Base-by-base conservation (phyloP, 2,888 invertebrate genomes). In the Stenodera caucasica region DNA sequence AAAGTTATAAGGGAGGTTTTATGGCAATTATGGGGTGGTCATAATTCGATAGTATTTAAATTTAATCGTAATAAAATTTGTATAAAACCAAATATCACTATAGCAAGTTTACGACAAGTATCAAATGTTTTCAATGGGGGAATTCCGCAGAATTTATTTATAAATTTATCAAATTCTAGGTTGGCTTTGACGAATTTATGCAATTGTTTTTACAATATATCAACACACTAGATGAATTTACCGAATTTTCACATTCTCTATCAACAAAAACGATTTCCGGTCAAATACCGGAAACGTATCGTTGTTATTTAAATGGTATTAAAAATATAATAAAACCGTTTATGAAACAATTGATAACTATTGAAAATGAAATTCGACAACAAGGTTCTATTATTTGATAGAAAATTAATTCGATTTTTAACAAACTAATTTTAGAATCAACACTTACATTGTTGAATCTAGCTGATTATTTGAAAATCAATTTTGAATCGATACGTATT, bases 1-100 rank as follows among this genome's bases (percentile, higher is more conserved):
- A 78, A 78, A 69, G 75, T 78, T 3, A 73, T 80, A 58, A 64
- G 81, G 51, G 81, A 81, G 67, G 64, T 80, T 18, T 66, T 80
- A 26, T 80, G 79, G 79, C 80, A 81, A 63, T 61, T 79, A 49
- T 77, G 72, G 65, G 65, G 63, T 29, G 71, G 70, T 3, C 77
- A 78, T 59, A 69, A 70, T 11, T 77, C 78, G 32, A 70, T 71
- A 23, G 68, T 74, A 8, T 78, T 77, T 60, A 61, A 74, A 49
- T 71, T 78, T 32, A 58, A 64, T 11, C 73, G 71, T 18, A 69
- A 77, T 54, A 65, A 67, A 29, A 57, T 81, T n/a, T 65, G 67
- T 4, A 72, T 75, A 0, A 75, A 69, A 62, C 57, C 67, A 37
- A 70, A 77, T 66, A 65, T 78, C 23, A 77, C 79, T 3, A 75